A percentile compares a stretch with the other conserved stretches of the same genome.
Evolutionary conservation across 1,140 invertebrate genomes (phyloP).

Genomic region (Luehdorfia chinensis): DNA sequence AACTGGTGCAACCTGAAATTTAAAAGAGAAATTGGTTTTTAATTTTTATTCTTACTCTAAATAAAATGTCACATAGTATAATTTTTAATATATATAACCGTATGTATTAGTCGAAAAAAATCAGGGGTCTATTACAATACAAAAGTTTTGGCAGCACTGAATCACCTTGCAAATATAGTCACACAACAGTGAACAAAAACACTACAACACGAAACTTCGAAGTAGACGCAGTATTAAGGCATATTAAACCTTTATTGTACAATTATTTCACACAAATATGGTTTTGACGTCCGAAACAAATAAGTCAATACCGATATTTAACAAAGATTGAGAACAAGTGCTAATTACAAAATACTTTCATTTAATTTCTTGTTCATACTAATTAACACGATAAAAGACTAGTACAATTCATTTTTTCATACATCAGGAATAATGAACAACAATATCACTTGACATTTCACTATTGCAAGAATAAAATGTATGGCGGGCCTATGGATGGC

Average conservation of each 20-base stretch:
- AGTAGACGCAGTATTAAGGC: no score
- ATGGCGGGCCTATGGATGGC: constrained; percentile 65
- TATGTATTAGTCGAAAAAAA: no score
- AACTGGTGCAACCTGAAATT: constrained; percentile 50
- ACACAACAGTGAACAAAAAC: no score
- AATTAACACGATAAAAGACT: constrained; percentile 8
- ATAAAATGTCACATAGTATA: no score
- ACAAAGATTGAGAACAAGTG: constrained; percentile 6
- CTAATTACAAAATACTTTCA: background rate
- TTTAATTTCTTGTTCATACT: constrained; percentile 2
- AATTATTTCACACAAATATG: constrained; percentile 15
- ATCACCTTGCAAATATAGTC: no score
- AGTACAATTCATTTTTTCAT: constrained; percentile 1
- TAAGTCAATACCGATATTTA: constrained; percentile 14
- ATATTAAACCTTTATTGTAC: no score
- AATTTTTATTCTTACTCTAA: no score
- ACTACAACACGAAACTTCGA: no score
- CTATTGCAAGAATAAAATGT: constrained; percentile 70
- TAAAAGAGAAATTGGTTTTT: no score
- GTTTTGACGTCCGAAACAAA: constrained; percentile 20
- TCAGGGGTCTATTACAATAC: background rate
- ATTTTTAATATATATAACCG: no score
- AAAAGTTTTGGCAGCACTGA: background rate
- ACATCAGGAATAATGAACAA: no score
- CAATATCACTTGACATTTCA: constrained; percentile 71